phyloP scores from a whole-genome alignment of 1,140 invertebrate genomes.

The Anagrus nilaparvatae region DNA sequence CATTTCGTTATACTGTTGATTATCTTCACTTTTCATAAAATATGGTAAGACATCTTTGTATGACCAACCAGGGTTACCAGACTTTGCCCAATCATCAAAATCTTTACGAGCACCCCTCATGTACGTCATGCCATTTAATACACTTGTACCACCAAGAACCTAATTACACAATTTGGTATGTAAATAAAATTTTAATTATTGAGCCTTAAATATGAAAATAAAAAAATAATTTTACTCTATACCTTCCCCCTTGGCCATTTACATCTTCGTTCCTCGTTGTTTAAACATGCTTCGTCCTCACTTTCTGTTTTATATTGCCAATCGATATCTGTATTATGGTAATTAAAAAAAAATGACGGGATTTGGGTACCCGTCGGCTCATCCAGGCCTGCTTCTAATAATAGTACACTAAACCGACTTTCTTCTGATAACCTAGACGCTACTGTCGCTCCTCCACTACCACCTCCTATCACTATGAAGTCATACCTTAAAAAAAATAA shows the following conservation, averaged over 20 bases:
- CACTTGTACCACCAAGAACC: constrained; percentile 84
- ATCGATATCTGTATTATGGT: constrained; percentile 71
- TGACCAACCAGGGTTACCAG: constrained; percentile 82
- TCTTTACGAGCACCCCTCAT: constrained; percentile 84
- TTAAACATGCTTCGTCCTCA: constrained; percentile 72
- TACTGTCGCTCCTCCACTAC: constrained; percentile 74
- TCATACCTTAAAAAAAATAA: constrained; percentile 51
- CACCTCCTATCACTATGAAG: constrained; percentile 80
- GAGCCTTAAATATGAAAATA: background rate
- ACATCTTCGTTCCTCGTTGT: constrained; percentile 60
- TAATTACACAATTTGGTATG: constrained; percentile 23
- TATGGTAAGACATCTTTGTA: constrained; percentile 82
- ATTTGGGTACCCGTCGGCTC: constrained; percentile 76
- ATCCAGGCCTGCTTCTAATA: constrained; percentile 73
- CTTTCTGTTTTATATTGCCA: constrained; percentile 82
- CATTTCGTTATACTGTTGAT: constrained; percentile 61
- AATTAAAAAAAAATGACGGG: constrained; percentile 77
- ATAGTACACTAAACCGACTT: constrained; percentile 64
- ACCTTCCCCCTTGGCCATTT: constrained; percentile 80
- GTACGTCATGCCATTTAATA: constrained; percentile 96
- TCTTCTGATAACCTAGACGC: constrained; percentile 72
- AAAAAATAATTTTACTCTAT: constrained; percentile 23
- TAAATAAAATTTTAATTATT: background rate
- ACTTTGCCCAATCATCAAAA: constrained; percentile 80
- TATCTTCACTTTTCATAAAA: constrained; percentile 80